These are phyloP conservation scores for Drosophila picticornis DNA, from an alignment of 2,888 invertebrate species.

Conservation along the genomic window DNA sequence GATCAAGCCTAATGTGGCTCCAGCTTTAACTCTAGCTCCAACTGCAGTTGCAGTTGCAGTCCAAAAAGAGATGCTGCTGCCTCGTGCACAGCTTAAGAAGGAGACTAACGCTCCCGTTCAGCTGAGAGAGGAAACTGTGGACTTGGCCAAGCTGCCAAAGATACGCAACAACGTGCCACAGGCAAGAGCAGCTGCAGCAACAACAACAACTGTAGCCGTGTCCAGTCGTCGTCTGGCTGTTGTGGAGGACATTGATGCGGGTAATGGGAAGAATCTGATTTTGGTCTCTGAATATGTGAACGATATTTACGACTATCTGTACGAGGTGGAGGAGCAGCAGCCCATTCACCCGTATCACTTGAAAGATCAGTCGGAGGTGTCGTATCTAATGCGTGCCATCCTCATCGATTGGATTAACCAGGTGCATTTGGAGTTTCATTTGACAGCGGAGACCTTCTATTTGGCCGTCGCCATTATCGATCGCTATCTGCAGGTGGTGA, in stretches of 20 bases:
- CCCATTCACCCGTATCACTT: constrained; percentile 89
- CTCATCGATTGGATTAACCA: constrained; percentile 97
- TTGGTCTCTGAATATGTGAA: constrained; percentile 94
- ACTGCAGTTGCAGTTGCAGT: too few relatives aligned
- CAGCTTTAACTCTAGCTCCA: too few relatives aligned
- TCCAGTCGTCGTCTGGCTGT: constrained; percentile 69
- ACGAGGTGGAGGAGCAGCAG: constrained; percentile 90
- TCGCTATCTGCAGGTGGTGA: constrained; percentile 89
- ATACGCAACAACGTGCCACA: neutral
- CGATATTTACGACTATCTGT: constrained; percentile 95
- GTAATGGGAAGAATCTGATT: constrained; percentile 90
- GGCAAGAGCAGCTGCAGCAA: neutral
- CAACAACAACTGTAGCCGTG: constrained; percentile 34
- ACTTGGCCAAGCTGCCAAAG: constrained; percentile 19
- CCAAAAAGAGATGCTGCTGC: too few relatives aligned
- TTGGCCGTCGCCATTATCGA: constrained; percentile 95
- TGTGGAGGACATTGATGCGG: constrained; percentile 90
- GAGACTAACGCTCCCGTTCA: constrained; percentile 5
- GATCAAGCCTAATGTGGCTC: too few relatives aligned
- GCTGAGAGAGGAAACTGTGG: constrained; percentile 32
- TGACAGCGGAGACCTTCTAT: constrained; percentile 95
- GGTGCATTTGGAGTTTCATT: constrained; percentile 93
- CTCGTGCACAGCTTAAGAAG: constrained; percentile 5
- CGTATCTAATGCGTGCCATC: constrained; percentile 94
- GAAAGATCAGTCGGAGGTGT: constrained; percentile 88